Conservation (phyloP, 2,888 invertebrate species). For the Epirrhoe tristata region DNA sequence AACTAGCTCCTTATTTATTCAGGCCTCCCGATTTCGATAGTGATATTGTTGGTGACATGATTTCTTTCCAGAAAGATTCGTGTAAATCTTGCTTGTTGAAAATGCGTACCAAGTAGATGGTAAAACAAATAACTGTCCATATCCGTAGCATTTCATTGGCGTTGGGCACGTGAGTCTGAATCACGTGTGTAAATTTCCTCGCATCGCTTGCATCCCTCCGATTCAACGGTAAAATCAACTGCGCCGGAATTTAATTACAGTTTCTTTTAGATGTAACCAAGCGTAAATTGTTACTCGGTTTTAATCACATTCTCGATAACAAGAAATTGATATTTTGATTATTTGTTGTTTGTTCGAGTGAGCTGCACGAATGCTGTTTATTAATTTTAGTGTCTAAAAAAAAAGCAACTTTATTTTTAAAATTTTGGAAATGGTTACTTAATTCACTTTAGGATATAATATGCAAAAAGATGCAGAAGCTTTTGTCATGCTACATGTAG, state of each 20-base stretch:
- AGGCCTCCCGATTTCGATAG: neutral
- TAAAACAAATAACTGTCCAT: constrained; percentile 58
- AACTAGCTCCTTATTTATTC: neutral
- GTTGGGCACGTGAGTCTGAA: constrained; percentile 44
- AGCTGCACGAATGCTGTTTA: constrained; percentile 8
- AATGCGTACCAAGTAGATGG: constrained; percentile 60
- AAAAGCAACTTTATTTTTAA: neutral
- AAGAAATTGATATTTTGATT: constrained; percentile 27
- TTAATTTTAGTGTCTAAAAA: neutral
- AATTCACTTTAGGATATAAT: too few relatives aligned
- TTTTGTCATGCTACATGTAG: too few relatives aligned
- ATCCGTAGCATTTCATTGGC: constrained; percentile 69
- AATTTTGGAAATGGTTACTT: too few relatives aligned
- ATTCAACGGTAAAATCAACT: constrained; percentile 14
- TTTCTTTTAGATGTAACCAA: constrained; percentile 49
- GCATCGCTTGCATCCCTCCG: constrained; percentile 45
- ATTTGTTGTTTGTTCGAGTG: constrained; percentile 8
- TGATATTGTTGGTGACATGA: neutral
- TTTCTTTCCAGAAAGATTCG: neutral
- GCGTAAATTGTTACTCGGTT: constrained; percentile 49
- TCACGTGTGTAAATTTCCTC: constrained; percentile 51
- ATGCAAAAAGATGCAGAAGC: too few relatives aligned
- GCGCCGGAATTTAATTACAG: constrained; percentile 61
- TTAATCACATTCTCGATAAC: constrained; percentile 27
- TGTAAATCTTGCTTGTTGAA: neutral